A percentile compares a stretch with the other conserved stretches of the same genome.
These are phyloP conservation scores for Micrastur ruficollis DNA, from an alignment of 2,797 vertebrate genomes.

Conservation along the genomic window DNA sequence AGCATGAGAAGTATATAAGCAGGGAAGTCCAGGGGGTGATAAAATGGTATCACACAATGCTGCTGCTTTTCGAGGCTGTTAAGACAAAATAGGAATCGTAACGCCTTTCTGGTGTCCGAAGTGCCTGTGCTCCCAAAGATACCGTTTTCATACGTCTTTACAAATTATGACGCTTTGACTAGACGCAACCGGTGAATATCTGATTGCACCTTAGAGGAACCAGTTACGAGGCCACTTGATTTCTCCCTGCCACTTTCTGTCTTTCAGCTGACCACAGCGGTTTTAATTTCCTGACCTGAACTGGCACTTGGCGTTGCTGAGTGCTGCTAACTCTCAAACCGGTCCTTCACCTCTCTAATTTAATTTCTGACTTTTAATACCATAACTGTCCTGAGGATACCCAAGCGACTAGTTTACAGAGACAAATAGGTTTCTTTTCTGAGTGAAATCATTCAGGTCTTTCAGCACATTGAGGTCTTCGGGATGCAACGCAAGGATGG, in stretches of 20 bases:
- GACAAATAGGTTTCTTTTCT: background rate
- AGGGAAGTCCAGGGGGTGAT: background rate
- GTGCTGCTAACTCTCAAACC: background rate
- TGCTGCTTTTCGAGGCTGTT: background rate
- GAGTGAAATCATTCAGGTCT: background rate
- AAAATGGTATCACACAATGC: background rate
- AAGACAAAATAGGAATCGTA: background rate
- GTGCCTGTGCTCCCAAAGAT: background rate
- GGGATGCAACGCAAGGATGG: background rate
- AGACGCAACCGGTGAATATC: background rate
- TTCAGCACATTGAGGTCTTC: background rate
- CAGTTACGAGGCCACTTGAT: background rate
- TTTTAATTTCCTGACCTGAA: conserved; percentile 7
- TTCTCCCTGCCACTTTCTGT: background rate
- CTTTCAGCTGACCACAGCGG: background rate
- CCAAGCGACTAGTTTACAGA: background rate
- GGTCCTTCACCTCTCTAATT: background rate
- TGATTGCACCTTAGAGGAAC: background rate
- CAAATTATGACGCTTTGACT: background rate
- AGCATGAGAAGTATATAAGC: background rate
- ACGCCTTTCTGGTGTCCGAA: background rate
- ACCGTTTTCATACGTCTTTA: background rate
- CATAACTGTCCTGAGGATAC: background rate
- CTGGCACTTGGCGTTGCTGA: background rate
- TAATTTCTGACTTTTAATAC: conserved; percentile 17